These are phyloP conservation scores for Neogale vison DNA, from an alignment of 2,113 vertebrate species.

Conservation along the genomic window DNA sequence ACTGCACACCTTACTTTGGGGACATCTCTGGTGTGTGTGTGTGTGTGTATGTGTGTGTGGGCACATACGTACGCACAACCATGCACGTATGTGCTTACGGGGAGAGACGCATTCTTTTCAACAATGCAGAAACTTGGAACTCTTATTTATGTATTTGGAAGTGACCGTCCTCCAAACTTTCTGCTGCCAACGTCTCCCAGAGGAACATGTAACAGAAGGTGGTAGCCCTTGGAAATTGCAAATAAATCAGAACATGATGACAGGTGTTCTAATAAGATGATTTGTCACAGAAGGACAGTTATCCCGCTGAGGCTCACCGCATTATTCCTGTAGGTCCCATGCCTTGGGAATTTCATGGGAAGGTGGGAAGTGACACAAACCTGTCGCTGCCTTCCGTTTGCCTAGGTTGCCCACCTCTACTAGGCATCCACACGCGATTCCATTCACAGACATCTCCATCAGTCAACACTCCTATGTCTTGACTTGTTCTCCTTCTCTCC, in stretches of 20 bases:
- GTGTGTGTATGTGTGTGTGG: accelerated
- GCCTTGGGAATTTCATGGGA: not conserved
- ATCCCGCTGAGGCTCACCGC: accelerated
- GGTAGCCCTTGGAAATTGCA: not conserved
- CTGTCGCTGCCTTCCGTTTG: accelerated
- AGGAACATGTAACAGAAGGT: too few species aligned
- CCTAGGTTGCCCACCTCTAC: accelerated
- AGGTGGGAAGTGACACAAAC: not conserved
- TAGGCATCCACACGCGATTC: accelerated
- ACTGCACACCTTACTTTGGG: too few species aligned
- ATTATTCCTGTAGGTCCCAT: not conserved
- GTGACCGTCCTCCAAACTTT: not conserved
- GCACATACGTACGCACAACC: accelerated
- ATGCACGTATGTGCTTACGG: accelerated
- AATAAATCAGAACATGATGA: not conserved
- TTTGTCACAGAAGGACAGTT: not conserved
- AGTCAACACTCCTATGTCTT: not conserved
- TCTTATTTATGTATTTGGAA: not conserved
- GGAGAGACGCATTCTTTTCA: not conserved
- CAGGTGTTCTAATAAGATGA: too few species aligned
- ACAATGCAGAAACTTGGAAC: too few species aligned
- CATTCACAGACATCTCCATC: not conserved
- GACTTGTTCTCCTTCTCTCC: too few species aligned
- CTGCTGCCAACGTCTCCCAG: not conserved
- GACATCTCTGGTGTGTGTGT: not conserved